Conservation (phyloP, 1,140 invertebrate species). For the Heliconius congener region DNA sequence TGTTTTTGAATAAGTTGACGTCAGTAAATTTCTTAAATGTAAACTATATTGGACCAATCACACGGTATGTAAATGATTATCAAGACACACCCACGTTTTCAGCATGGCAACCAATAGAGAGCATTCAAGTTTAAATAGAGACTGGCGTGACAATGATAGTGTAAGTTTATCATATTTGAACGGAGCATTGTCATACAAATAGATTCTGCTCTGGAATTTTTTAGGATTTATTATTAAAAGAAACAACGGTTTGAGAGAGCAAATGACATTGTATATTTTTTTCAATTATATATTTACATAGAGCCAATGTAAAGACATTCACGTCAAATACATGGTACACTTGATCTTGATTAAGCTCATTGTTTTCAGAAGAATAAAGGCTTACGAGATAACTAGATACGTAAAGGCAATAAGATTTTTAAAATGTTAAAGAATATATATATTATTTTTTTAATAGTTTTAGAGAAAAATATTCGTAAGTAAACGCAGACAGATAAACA, state of each 20-base stretch:
- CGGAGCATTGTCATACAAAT: slow-evolving; percentile 38
- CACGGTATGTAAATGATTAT: slow-evolving; percentile 51
- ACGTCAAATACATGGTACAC: no score
- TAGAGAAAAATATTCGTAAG: not conserved
- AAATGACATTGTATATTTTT: not conserved
- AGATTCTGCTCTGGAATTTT: slow-evolving; percentile 34
- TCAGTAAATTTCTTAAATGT: slow-evolving; percentile 48
- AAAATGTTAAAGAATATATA: not conserved
- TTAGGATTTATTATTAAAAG: slow-evolving; percentile 7
- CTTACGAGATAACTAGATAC: not conserved
- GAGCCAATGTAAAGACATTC: no score
- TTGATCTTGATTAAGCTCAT: not conserved
- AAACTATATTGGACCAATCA: slow-evolving; percentile 52
- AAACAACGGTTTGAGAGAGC: not conserved
- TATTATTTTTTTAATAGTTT: no score
- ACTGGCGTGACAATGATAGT: slow-evolving; percentile 41
- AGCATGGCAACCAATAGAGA: slow-evolving; percentile 58
- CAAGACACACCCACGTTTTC: slow-evolving; percentile 73
- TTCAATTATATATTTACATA: not conserved
- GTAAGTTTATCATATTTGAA: slow-evolving; percentile 46
- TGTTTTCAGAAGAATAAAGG: no score
- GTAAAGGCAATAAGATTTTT: not conserved
- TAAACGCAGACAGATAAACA: not conserved
- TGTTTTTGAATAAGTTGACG: slow-evolving; percentile 71
- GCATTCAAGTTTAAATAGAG: slow-evolving; percentile 38